Percentiles rank a stretch among this genome's conserved stretches.
Evolutionary conservation across 2,888 invertebrate species (phyloP).

Genomic region (Stegana nigrithorax): DNA sequence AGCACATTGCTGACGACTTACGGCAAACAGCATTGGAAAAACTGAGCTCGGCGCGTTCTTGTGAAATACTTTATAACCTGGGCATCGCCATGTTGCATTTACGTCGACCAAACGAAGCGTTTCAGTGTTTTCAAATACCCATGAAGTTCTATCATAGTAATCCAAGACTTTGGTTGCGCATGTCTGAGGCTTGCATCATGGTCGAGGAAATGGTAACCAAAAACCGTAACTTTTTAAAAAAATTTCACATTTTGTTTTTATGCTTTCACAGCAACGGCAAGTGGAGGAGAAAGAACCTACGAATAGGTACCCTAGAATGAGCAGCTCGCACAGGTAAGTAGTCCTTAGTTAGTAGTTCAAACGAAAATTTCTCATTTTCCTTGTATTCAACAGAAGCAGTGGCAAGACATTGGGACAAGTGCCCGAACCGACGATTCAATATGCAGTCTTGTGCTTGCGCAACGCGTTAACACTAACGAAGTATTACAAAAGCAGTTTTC

Average conservation of each 20-base stretch:
- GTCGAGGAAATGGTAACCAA: conserved; percentile 70
- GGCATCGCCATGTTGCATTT: conserved; percentile 82
- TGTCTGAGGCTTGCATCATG: conserved; percentile 92
- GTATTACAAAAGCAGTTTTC: conserved; percentile 48
- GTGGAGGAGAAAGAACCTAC: conserved; percentile 41
- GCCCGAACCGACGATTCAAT: conserved; percentile 88
- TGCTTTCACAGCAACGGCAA: conserved; percentile 34
- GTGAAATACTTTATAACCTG: conserved; percentile 68
- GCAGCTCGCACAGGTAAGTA: conserved; percentile 52
- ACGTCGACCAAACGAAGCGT: conserved; percentile 84
- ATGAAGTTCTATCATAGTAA: conserved; percentile 88
- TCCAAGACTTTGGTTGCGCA: conserved; percentile 89
- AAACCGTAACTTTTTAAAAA: background rate
- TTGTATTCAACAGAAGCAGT: too few relatives aligned
- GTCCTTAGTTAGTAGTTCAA: conserved; percentile 8
- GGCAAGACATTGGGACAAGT: too few relatives aligned
- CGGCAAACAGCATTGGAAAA: conserved; percentile 57
- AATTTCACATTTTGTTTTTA: background rate
- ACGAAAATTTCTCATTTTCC: too few relatives aligned
- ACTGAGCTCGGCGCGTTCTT: conserved; percentile 62
- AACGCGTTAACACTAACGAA: conserved; percentile 74
- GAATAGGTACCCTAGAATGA: too few relatives aligned
- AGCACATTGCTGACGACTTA: conserved; percentile 54
- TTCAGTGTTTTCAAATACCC: conserved; percentile 90
- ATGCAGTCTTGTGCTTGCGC: conserved; percentile 87